Evolutionary conservation across 2,888 invertebrate species (phyloP), one percentile per base, ranked within the genome.

Genomic region (Lamellibrachia columna): DNA sequence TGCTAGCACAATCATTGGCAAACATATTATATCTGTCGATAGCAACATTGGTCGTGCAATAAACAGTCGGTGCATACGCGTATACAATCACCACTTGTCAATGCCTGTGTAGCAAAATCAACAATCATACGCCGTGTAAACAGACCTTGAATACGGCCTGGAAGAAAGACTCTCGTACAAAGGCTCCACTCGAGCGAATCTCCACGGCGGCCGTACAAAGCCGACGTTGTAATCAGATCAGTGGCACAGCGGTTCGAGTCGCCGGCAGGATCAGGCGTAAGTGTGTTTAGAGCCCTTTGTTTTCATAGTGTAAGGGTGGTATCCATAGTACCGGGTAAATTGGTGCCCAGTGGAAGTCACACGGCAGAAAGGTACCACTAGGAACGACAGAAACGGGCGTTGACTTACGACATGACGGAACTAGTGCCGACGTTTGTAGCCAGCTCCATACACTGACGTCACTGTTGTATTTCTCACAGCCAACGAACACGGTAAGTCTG

Each of bases 1-100:
- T 15, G 75, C 6, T n/a, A 6, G 6, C 75, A 15, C 75, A 28
- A 28, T 28, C 28, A 28, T 28, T 28, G 28, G 28, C 28, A 40
- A 40, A 40, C 40, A 75, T 22, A 15, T 8, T 58, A 8, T 15
- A 58, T 22, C 15, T 75, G 11, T 75, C n/a, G 15, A 75, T 75
- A 75, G 75, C 75, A 75, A 75, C 75, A 75, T 75, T n/a, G 75
- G 75, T 75, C 75, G 75, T 75, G 75, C n/a, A 22, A 75, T 75
- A 75, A 75, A 75, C 75, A 75, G 75, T 15, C 75, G 40, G 40
- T 75, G 3, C n/a, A 75, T 75, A 22, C 22, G 75, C 15, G 22
- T 15, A n/a, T 75, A 6, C 22, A 75, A 75, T 75, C 75, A 75
- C 75, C 75, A 75, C 75, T 15, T 11, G 22, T 75, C 22, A 22